Evolutionary conservation across 2,888 invertebrate species (phyloP), one percentile per base, ranked within the genome.

Genomic region (Euplexia lucipara): DNA sequence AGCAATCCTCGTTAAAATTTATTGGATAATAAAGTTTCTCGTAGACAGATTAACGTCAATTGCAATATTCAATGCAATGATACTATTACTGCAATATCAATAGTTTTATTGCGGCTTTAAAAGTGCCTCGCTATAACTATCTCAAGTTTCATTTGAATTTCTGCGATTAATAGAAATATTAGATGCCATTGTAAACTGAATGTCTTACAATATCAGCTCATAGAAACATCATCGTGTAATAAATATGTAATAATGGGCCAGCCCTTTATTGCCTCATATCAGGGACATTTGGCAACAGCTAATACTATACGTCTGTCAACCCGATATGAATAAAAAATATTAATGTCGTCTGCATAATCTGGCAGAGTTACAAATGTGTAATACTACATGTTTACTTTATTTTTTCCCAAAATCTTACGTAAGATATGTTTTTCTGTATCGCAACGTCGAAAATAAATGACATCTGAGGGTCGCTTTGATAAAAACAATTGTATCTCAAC

Each of bases 301-400:
- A 22, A 34, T 53, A 57, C 69, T 62, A 77, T 77, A 62, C 52
- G 60, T 59, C 10, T 60, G 52, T 77, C 75, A 64, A 57, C 47
- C 37, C 53, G 20, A 61, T 59, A 39, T 49, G n/a, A 62, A 80
- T 60, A 62, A 70, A 61, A 70, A 45, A 62, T 66, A 78, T 70
- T 35, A 42, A 69, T 62, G 75, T 64, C 66, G 80, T 83, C 83
- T 87, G 84, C 83, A 73, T 79, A 78, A 76, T 79, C 67, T 77
- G 79, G 67, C 75, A 72, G 32, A 51, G 72, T 67, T 72, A 75
- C 75, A 79, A 79, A 70, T 69, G 41, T 64, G 32, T 22, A 18
- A 42, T 47, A 58, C 22, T n/a, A 35, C 49, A 32, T 65, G 49
- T 65, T 67, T 62, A 52, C 45, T 67, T 22, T 30, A 42, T 57